phyloP scores from a whole-genome alignment of 1,140 invertebrate species.

The Caenorhabditis latens region DNA sequence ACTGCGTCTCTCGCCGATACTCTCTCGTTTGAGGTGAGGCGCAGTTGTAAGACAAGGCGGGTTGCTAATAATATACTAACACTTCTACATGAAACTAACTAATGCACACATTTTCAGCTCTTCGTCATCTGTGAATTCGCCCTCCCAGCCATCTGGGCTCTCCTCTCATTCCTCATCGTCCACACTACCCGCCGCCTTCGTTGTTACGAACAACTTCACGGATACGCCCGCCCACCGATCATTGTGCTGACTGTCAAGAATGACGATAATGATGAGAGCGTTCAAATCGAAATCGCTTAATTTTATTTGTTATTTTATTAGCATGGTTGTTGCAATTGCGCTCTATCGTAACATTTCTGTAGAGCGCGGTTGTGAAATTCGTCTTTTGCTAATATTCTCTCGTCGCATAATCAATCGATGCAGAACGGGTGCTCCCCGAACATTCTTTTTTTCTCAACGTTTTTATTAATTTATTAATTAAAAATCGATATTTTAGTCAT shows the following conservation, averaged over 20 bases:
- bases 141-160: slow-evolving; percentile 59
- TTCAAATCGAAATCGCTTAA: slow-evolving; percentile 68
- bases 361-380: no score
- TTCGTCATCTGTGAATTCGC: slow-evolving; percentile 63
- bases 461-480: neutral
- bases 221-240: slow-evolving; percentile 67
- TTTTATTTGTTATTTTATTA: no score
- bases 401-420: slow-evolving; percentile 46
- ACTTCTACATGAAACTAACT: neutral
- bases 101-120: slow-evolving; percentile 22
- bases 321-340: no score
- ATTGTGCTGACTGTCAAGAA: slow-evolving; percentile 68
- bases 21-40: no score
- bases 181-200: slow-evolving; percentile 54
- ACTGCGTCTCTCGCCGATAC: no score
- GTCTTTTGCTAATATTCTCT: neutral
- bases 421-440: slow-evolving; percentile 47
- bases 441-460: neutral
- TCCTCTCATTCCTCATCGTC: slow-evolving; percentile 59
- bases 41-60: no score
- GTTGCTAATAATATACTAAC: no score
- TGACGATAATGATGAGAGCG: slow-evolving; percentile 67
- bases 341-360: no score
- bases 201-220: slow-evolving; percentile 62
- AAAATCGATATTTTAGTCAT: no score